Evolutionary conservation across 2,113 vertebrate genomes (phyloP).

Genomic region (Lontra canadensis): DNA sequence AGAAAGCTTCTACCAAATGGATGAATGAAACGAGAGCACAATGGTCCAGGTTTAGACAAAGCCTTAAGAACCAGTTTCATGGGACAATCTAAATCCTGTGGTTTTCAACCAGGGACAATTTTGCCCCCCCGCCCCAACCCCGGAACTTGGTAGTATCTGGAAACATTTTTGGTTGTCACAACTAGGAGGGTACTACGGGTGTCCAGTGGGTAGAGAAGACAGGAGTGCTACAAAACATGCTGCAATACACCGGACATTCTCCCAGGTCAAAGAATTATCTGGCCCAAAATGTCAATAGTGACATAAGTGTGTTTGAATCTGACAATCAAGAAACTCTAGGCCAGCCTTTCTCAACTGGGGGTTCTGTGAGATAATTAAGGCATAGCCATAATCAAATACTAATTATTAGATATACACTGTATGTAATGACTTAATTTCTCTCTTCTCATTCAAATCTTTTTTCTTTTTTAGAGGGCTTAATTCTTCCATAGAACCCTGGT

Average conservation of each 20-base stretch:
- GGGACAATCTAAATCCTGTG: not conserved
- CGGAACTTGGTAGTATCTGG: not conserved
- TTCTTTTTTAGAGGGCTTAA: not conserved
- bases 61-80: not conserved
- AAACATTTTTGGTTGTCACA: conserved; percentile 1
- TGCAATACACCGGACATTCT: not conserved
- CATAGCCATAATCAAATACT: not conserved
- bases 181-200: not conserved
- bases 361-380: conserved; percentile 11
- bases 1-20: not conserved
- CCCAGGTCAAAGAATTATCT: not conserved
- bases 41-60: not conserved
- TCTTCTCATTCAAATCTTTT: not conserved
- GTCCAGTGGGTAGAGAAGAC: not conserved
- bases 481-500: not conserved
- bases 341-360: not conserved
- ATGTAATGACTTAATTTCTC: conserved; percentile 20
- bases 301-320: not conserved
- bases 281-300: not conserved
- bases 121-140: not conserved
- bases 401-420: not conserved
- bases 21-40: not conserved
- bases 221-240: not conserved
- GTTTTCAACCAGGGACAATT: not conserved
- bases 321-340: conserved; percentile 38